Evolutionary conservation across 2,113 vertebrate genomes (phyloP).

Genomic region (Oenanthe melanoleuca): DNA sequence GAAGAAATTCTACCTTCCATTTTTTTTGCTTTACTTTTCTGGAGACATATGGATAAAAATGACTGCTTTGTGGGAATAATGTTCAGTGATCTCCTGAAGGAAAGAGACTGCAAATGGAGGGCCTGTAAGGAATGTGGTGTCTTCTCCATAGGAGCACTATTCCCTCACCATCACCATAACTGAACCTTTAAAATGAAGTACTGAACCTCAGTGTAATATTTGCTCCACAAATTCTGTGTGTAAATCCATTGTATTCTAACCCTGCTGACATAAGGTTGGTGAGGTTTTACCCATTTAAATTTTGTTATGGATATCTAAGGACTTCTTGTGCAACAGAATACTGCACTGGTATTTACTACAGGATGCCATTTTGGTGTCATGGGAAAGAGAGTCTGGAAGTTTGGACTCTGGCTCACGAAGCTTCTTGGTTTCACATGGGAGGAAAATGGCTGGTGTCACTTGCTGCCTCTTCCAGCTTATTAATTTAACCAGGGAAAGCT

Average conservation of each 20-base stretch:
- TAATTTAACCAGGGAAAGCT: not conserved
- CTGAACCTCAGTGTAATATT: not conserved
- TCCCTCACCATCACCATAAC: not conserved
- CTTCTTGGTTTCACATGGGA: not conserved
- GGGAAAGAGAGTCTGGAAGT: not conserved
- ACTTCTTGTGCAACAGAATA: not conserved
- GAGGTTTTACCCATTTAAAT: not conserved
- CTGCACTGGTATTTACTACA: not conserved
- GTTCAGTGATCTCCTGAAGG: not conserved
- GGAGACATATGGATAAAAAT: not conserved
- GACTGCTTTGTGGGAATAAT: not conserved
- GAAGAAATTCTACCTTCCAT: not conserved
- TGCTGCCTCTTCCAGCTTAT: not conserved
- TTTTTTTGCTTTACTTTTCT: not conserved
- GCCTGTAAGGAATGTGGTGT: not conserved
- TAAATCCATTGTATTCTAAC: not conserved
- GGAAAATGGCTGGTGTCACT: not conserved
- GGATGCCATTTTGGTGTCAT: not conserved
- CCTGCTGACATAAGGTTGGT: not conserved
- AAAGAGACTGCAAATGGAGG: not conserved
- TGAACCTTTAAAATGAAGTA: not conserved
- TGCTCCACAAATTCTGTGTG: not conserved
- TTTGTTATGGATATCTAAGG: not conserved
- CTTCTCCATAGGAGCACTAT: not conserved
- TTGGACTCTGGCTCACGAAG: not conserved